These are phyloP conservation scores for Callopanchax toddi DNA, from an alignment of 2,113 vertebrate genomes.

Conservation along the genomic window DNA sequence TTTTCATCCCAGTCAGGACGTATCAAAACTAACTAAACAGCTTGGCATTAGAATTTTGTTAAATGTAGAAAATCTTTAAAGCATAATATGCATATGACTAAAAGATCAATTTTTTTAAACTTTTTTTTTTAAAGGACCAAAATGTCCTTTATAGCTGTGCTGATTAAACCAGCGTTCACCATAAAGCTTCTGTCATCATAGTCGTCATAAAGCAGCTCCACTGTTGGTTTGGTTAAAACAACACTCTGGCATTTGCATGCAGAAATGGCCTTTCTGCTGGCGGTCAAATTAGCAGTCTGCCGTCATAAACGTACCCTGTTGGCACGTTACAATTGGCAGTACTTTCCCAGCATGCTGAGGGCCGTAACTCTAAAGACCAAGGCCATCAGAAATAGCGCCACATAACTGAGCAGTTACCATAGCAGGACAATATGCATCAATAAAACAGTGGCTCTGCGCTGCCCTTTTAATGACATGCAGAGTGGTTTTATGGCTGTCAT, in stretches of 20 bases:
- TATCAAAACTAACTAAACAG: too few species aligned
- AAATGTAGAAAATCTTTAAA: too few species aligned
- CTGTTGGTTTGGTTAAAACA: constrained; percentile 15
- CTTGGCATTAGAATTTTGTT: too few species aligned
- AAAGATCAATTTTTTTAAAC: too few species aligned
- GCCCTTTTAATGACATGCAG: constrained; percentile 59
- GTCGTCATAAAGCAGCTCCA: constrained; percentile 2
- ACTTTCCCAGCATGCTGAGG: constrained; percentile 42
- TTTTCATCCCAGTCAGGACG: too few species aligned
- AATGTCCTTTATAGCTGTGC: not conserved
- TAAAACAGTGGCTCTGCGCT: constrained; percentile 63
- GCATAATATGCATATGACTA: too few species aligned
- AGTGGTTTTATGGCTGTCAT: constrained; percentile 59
- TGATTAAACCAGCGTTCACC: not conserved
- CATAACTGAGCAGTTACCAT: constrained; percentile 41
- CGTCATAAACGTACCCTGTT: constrained; percentile 17
- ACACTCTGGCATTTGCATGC: constrained; percentile 14
- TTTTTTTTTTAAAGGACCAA: too few species aligned
- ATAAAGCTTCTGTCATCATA: too few species aligned
- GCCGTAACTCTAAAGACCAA: constrained; percentile 56
- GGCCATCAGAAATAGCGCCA: constrained; percentile 28
- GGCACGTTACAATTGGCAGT: constrained; percentile 11
- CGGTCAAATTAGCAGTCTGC: constrained; percentile 32
- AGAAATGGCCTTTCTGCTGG: constrained; percentile 4
- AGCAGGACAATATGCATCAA: constrained; percentile 57